Percentiles rank a stretch among this genome's conserved stretches.
Conservation (phyloP, 2,113 vertebrate genomes). For the Cyprinus carpio region DNA sequence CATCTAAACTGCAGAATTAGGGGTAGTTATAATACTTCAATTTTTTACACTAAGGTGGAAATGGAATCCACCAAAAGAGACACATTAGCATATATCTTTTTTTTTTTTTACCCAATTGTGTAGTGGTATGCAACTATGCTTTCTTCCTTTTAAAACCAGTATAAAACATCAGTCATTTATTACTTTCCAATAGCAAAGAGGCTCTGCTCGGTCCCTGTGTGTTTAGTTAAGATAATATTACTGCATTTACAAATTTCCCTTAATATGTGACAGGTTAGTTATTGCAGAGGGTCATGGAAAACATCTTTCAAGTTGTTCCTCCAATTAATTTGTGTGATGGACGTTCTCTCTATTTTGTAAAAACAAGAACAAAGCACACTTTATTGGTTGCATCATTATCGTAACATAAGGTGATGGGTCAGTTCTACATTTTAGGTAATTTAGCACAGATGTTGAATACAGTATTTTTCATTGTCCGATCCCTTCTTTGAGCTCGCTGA, state of each 20-base stretch:
- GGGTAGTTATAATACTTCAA: too few species aligned
- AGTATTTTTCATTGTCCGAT: background rate
- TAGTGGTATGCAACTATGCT: background rate
- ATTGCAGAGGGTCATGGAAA: background rate
- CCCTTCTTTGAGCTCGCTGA: background rate
- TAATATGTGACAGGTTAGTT: background rate
- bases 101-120: background rate
- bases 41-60: background rate
- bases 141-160: background rate
- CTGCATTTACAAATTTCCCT: constrained; percentile 22
- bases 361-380: background rate
- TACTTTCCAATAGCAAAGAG: background rate
- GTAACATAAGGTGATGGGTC: background rate
- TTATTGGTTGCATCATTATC: background rate
- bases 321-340: background rate
- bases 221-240: constrained; percentile 47
- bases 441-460: constrained; percentile 3
- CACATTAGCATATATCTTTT: background rate
- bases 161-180: constrained; percentile 30
- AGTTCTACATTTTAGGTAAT: constrained; percentile 18
- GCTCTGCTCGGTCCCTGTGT: background rate
- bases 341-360: background rate
- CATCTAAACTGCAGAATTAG: background rate
- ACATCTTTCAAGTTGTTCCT: background rate
- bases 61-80: background rate